phyloP scores from a whole-genome alignment of 2,888 invertebrate species.

The Hermaeophaga mercurialis region DNA sequence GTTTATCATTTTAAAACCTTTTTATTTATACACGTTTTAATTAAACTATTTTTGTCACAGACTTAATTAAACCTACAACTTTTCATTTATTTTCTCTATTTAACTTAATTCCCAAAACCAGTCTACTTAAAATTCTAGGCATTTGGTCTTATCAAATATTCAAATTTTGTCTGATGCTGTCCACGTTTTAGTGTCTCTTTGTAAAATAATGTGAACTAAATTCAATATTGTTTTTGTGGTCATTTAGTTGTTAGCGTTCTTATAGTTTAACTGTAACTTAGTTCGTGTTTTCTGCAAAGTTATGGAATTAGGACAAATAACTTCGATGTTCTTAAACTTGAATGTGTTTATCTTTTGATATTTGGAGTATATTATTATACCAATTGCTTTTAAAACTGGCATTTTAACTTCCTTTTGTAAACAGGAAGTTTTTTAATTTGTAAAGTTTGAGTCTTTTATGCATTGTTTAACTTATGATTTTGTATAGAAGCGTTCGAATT shows the following conservation, averaged over 20 bases:
- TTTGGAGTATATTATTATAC: slow-evolving; percentile 5
- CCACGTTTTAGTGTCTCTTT: not conserved
- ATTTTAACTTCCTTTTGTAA: no score
- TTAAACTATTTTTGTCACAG: no score
- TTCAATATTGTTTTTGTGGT: not conserved
- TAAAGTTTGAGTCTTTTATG: no score
- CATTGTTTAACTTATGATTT: no score
- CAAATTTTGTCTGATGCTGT: not conserved
- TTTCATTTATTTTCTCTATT: no score
- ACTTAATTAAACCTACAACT: no score
- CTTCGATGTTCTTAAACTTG: not conserved
- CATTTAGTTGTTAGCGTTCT: not conserved
- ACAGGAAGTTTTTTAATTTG: no score
- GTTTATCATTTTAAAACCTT: no score
- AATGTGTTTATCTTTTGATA: not conserved
- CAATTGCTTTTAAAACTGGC: slow-evolving; percentile 5
- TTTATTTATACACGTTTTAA: no score
- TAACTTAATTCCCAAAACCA: no score
- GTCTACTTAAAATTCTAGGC: not conserved
- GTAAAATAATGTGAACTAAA: not conserved
- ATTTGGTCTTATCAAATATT: not conserved
- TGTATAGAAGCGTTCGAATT: no score
- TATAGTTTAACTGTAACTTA: not conserved
- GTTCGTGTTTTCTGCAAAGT: not conserved
- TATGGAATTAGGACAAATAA: not conserved